A percentile compares a stretch with the other conserved stretches of the same genome.
These are phyloP conservation scores for Lamproptera curius DNA, from an alignment of 2,888 invertebrate genomes.

Conservation along the genomic window DNA sequence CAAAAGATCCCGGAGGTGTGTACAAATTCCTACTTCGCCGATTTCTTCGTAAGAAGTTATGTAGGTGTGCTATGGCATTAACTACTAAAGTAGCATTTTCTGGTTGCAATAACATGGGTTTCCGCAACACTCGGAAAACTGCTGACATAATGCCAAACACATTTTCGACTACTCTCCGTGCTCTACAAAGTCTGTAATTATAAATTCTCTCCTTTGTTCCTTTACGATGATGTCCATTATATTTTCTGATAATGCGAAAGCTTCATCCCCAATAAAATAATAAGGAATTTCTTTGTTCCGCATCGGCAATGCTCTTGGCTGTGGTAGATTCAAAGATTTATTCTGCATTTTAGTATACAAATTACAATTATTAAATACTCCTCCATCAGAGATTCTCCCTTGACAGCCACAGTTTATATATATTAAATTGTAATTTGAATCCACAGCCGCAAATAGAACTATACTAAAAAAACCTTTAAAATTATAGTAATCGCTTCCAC, in stretches of 20 bases:
- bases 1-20: too few species aligned
- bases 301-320: background rate
- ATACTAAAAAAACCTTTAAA: background rate
- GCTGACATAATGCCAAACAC: constrained; percentile 15
- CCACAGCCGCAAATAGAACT: background rate
- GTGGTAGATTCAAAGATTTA: constrained; percentile 1
- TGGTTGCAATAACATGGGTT: constrained; percentile 20
- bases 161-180: constrained; percentile 22
- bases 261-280: constrained; percentile 16
- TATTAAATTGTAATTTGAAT: background rate
- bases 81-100: constrained; percentile 1
- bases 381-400: background rate
- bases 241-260: constrained; percentile 16
- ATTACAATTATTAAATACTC: background rate
- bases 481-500: background rate
- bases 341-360: background rate
- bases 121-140: constrained; percentile 2
- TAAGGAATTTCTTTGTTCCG: constrained; percentile 6
- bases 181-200: constrained; percentile 23
- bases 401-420: background rate
- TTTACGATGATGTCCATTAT: constrained; percentile 20
- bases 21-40: constrained; percentile 26
- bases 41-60: constrained; percentile 15
- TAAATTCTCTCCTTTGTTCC: constrained; percentile 23
- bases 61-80: background rate